Conservation (phyloP, 2,888 invertebrate genomes). For the Thumatha senex region DNA sequence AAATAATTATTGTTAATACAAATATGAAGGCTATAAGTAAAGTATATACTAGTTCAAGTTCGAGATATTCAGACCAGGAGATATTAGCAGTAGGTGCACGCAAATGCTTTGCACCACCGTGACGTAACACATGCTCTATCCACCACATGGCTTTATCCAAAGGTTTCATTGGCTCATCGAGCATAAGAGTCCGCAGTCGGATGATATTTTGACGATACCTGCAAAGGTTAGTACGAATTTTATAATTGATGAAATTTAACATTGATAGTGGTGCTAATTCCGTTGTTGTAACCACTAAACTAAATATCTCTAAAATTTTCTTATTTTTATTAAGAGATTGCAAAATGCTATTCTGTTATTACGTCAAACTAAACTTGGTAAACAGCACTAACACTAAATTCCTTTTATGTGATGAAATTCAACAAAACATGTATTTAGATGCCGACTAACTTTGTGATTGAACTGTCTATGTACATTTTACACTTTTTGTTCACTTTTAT, state of each 20-base stretch:
- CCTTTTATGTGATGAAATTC: too few species aligned
- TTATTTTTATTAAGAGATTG: too few species aligned
- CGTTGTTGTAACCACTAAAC: too few species aligned
- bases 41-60: conserved; percentile 36
- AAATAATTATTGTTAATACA: not conserved
- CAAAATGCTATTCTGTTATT: too few species aligned
- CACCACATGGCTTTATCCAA: conserved; percentile 44
- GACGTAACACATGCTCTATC: conserved; percentile 64
- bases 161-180: conserved; percentile 14
- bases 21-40: conserved; percentile 4
- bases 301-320: too few species aligned
- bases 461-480: too few species aligned
- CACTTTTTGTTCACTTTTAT: too few species aligned
- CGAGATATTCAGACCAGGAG: conserved; percentile 43
- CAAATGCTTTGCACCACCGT: conserved; percentile 62
- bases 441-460: too few species aligned
- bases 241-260: not conserved
- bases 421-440: too few species aligned
- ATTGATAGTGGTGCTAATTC: too few species aligned
- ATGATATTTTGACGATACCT: conserved; percentile 12
- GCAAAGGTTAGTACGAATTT: not conserved
- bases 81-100: conserved; percentile 53
- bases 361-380: too few species aligned
- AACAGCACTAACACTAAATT: too few species aligned
- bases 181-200: conserved; percentile 7